These are phyloP conservation scores for Drosophila peninsularis DNA, from an alignment of 2,888 invertebrate genomes.

Conservation along the genomic window DNA sequence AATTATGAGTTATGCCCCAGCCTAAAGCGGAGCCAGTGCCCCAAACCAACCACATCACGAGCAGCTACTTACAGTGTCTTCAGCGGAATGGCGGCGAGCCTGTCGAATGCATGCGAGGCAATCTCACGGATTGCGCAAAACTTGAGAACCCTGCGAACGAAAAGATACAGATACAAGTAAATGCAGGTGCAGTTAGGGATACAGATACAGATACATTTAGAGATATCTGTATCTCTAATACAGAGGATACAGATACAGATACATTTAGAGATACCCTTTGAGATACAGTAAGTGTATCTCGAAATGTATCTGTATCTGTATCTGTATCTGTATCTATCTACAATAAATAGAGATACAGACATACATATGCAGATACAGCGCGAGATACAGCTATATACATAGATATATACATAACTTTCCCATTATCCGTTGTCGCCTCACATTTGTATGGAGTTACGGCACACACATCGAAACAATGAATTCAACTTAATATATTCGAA, in stretches of 20 bases:
- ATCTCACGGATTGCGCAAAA: conserved; percentile 84
- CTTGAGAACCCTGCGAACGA: conserved; percentile 83
- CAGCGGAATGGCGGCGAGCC: conserved; percentile 81
- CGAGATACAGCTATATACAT: neutral
- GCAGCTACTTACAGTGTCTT: conserved; percentile 76
- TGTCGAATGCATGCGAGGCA: conserved; percentile 81
- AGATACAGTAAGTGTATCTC: too few relatives aligned
- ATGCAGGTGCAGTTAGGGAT: neutral
- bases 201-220: neutral
- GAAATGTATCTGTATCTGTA: too few relatives aligned
- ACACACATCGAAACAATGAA: conserved; percentile 24
- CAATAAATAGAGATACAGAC: too few relatives aligned
- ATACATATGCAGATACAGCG: too few relatives aligned
- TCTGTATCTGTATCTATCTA: too few relatives aligned
- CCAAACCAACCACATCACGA: neutral
- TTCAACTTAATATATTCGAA: conserved; percentile 48
- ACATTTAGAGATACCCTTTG: neutral
- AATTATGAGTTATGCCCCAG: conserved; percentile 68
- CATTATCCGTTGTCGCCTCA: neutral
- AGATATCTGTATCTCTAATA: too few relatives aligned
- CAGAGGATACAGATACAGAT: conserved; percentile 3
- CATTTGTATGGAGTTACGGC: neutral
- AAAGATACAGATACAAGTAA: conserved; percentile 9
- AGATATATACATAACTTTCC: neutral
- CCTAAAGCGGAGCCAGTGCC: neutral